Evolutionary conservation across 2,888 invertebrate species (phyloP).

Genomic region (Aproaerema taeniolella): DNA sequence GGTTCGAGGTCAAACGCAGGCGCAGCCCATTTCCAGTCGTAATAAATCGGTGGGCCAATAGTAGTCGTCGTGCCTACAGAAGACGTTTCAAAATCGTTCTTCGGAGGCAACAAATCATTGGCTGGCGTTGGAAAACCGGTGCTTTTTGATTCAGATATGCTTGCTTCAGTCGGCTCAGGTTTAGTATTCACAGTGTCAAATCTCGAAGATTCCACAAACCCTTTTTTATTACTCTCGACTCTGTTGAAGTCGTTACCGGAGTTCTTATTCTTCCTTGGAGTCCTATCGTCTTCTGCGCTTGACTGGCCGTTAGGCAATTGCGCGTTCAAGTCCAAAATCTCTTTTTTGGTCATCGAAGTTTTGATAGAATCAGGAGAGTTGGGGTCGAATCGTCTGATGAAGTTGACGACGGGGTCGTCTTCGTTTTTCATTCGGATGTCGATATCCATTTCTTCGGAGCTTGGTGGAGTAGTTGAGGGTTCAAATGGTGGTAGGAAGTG

Average conservation of each 20-base stretch:
- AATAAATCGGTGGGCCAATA: conserved; percentile 79
- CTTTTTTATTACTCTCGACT: conserved; percentile 43
- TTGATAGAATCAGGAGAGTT: conserved; percentile 52
- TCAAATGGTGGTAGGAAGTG: conserved; percentile 42
- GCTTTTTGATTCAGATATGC: conserved; percentile 15
- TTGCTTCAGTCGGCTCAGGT: conserved; percentile 27
- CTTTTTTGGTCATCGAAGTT: conserved; percentile 57
- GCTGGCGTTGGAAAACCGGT: conserved; percentile 36
- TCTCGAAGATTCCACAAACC: conserved; percentile 33
- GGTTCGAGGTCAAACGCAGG: conserved; percentile 77
- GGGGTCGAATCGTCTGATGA: conserved; percentile 69
- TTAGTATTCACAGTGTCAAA: conserved; percentile 52
- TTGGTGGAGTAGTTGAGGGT: conserved; percentile 37
- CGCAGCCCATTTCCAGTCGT: conserved; percentile 82
- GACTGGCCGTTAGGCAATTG: conserved; percentile 56
- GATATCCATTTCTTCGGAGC: conserved; percentile 33
- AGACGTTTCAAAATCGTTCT: conserved; percentile 42
- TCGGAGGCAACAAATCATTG: conserved; percentile 73
- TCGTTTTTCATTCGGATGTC: conserved; percentile 34
- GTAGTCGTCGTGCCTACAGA: conserved; percentile 62
- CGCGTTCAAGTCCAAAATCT: conserved; percentile 55
- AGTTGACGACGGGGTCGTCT: conserved; percentile 51
- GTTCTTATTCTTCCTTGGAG: conserved; percentile 48
- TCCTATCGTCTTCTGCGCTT: conserved; percentile 58
- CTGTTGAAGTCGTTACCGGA: conserved; percentile 43